A percentile compares a stretch with the other conserved stretches of the same genome.
These are phyloP conservation scores for Microcebus murinus DNA, from an alignment of 2,113 vertebrate species.

Conservation along the genomic window DNA sequence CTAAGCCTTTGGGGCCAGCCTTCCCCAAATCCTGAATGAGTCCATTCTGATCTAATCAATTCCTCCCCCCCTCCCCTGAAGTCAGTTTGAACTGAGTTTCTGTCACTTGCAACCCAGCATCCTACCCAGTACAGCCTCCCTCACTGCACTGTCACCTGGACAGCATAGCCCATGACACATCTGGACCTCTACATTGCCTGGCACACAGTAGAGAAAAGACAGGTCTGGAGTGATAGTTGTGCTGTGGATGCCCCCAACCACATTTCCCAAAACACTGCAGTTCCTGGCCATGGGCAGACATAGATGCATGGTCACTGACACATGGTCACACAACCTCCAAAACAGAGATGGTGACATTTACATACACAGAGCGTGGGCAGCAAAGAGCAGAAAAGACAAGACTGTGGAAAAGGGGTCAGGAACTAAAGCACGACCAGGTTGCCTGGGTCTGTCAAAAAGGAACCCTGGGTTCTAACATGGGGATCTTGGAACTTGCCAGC, in stretches of 20 bases:
- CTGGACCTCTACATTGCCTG: background rate
- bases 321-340: background rate
- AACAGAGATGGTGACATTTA: background rate
- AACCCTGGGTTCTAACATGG: background rate
- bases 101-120: background rate
- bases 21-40: background rate
- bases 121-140: background rate
- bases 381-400: background rate
- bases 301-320: background rate
- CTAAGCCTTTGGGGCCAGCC: background rate
- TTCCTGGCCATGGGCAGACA: background rate
- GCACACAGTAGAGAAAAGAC: background rate
- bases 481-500: background rate
- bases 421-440: background rate
- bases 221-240: background rate
- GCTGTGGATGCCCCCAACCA: background rate
- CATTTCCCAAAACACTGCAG: background rate
- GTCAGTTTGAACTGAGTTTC: background rate
- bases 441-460: constrained; percentile 19
- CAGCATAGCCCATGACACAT: rapidly evolving
- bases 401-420: background rate
- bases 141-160: background rate
- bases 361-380: background rate
- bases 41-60: background rate
- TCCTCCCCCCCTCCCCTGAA: background rate